A percentile compares a stretch with the other conserved stretches of the same genome.
phyloP scores from a whole-genome alignment of 2,797 vertebrate species.

The Helarctos malayanus region DNA sequence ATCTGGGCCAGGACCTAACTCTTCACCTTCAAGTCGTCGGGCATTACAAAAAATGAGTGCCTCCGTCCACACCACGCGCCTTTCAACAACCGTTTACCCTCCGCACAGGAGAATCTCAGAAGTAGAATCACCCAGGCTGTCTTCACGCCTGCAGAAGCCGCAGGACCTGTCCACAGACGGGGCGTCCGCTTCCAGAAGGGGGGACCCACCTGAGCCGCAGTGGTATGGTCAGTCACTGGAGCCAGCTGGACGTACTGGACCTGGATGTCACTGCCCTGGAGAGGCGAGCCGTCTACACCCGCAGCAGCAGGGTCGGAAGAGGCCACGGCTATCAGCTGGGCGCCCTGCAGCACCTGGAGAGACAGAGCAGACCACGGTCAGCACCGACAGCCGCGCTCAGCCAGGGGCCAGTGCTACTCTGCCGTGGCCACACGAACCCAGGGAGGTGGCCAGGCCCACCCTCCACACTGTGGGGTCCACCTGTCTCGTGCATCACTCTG shows the following conservation, averaged over 20 bases:
- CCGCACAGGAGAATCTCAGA: fast-evolving
- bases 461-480: not conserved
- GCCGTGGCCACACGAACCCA: fast-evolving
- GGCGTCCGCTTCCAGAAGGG: no score
- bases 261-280: conserved; percentile 97
- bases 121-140: not conserved
- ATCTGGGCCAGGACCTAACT: not conserved
- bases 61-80: fast-evolving
- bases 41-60: not conserved
- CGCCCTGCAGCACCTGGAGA: conserved; percentile 95
- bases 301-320: conserved; percentile 94
- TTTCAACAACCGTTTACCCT: not conserved
- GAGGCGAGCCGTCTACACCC: conserved; percentile 94
- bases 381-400: fast-evolving
- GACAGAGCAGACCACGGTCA: not conserved
- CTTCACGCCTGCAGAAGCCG: not conserved
- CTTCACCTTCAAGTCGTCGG: fast-evolving
- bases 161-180: not conserved
- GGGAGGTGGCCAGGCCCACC: not conserved
- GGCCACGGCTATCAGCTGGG: conserved; percentile 97
- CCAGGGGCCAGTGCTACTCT: not conserved
- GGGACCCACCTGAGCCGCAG: conserved; percentile 92
- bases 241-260: conserved; percentile 99
- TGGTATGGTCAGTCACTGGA: conserved; percentile 94
- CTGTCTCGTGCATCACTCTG: not conserved